Conservation (phyloP, 2,797 vertebrate species). For the Mastacembelus armatus region DNA sequence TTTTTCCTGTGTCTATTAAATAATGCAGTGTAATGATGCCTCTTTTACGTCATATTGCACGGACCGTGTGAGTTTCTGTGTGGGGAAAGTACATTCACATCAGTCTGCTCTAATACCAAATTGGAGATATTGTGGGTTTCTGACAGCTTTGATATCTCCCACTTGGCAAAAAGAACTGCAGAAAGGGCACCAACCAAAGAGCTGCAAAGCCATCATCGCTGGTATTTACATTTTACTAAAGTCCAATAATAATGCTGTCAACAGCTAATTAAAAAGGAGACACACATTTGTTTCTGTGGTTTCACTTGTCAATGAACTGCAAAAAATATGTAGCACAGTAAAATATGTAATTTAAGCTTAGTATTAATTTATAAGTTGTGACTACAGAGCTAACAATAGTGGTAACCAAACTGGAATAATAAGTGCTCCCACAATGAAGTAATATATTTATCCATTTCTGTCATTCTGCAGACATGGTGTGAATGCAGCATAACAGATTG, state of each 20-base stretch:
- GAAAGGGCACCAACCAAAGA: slow-evolving; percentile 19
- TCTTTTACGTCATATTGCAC: slow-evolving; percentile 13
- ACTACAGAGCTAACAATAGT: neutral
- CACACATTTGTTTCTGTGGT: slow-evolving; percentile 1
- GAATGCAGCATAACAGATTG: neutral
- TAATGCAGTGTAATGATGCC: slow-evolving; percentile 24
- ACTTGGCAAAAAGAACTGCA: slow-evolving; percentile 14
- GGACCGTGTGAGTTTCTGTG: neutral
- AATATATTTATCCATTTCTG: neutral
- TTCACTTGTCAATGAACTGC: slow-evolving; percentile 12
- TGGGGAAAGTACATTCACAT: neutral
- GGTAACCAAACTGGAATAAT: slow-evolving; percentile 11
- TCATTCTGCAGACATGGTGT: neutral
- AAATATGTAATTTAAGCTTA: slow-evolving; percentile 1
- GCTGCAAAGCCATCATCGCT: slow-evolving; percentile 1
- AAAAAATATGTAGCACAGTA: slow-evolving; percentile 11
- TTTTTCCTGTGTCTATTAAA: slow-evolving; percentile 43
- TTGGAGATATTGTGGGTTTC: slow-evolving; percentile 8
- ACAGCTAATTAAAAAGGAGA: slow-evolving; percentile 31
- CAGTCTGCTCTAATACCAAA: slow-evolving; percentile 1
- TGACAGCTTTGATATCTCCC: slow-evolving; percentile 8
- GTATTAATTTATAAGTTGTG: neutral
- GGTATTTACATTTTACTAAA: slow-evolving; percentile 14
- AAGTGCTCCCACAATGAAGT: neutral
- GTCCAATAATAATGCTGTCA: slow-evolving; percentile 1